phyloP scores from a whole-genome alignment of 2,113 vertebrate genomes.

The Zeus faber region DNA sequence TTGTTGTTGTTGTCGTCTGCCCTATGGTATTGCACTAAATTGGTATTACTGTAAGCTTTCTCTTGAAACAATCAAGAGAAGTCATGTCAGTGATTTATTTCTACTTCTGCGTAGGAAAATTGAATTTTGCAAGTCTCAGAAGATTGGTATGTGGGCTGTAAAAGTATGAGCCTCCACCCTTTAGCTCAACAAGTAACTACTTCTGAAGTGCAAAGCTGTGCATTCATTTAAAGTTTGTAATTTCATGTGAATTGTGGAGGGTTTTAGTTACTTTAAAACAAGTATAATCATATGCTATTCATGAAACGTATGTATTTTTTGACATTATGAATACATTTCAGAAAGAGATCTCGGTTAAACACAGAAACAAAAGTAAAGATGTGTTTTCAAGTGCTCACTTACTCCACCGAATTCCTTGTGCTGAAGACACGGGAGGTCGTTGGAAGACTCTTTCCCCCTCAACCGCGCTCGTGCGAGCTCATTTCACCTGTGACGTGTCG shows the following conservation, averaged over 20 bases:
- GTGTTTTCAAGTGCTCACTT: slow-evolving; percentile 17
- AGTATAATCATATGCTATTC: too few species aligned
- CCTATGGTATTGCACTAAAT: too few species aligned
- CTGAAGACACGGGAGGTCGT: slow-evolving; percentile 12
- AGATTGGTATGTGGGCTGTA: slow-evolving; percentile 20
- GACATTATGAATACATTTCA: not conserved
- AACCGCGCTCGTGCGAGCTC: slow-evolving; percentile 37
- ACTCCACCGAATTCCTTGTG: slow-evolving; percentile 23
- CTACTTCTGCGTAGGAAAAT: slow-evolving; percentile 18
- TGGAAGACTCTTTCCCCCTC: slow-evolving; percentile 28
- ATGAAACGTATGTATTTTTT: not conserved
- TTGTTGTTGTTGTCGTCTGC: too few species aligned
- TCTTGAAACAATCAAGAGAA: slow-evolving; percentile 22
- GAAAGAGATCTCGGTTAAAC: not conserved
- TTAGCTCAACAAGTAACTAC: slow-evolving; percentile 19
- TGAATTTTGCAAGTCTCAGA: slow-evolving; percentile 24
- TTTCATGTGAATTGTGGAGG: not conserved
- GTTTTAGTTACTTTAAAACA: too few species aligned
- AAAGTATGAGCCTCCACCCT: slow-evolving; percentile 29
- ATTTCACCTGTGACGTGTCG: slow-evolving; percentile 60
- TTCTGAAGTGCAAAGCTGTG: not conserved
- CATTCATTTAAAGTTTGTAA: not conserved
- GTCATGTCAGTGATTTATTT: slow-evolving; percentile 25
- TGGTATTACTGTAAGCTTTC: too few species aligned
- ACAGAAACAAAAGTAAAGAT: slow-evolving; percentile 29